These are phyloP conservation scores for Heliconius aoede DNA, from an alignment of 2,888 invertebrate genomes.

Conservation along the genomic window DNA sequence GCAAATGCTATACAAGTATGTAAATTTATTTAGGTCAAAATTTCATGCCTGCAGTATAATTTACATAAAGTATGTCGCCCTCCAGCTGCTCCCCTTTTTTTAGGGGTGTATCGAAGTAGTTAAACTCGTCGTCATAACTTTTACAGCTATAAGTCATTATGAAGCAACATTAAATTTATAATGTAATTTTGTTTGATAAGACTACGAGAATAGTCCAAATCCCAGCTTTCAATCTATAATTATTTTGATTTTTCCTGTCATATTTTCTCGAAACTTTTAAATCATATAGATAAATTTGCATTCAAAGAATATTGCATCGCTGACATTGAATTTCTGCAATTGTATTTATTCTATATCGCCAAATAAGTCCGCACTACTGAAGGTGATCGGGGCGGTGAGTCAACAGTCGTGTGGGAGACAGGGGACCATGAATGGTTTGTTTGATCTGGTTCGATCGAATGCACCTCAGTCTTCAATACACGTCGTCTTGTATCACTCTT, in stretches of 20 bases:
- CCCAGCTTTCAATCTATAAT: neutral
- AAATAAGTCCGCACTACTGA: slow-evolving; percentile 80
- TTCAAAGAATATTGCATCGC: slow-evolving; percentile 31
- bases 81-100: slow-evolving; percentile 48
- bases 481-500: slow-evolving; percentile 55
- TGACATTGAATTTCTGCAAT: slow-evolving; percentile 69
- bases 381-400: slow-evolving; percentile 77
- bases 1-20: neutral
- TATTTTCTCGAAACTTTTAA: neutral
- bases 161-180: slow-evolving; percentile 9
- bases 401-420: slow-evolving; percentile 70
- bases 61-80: slow-evolving; percentile 69
- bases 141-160: slow-evolving; percentile 12
- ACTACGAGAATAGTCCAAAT: no score
- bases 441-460: slow-evolving; percentile 63
- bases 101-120: slow-evolving; percentile 30
- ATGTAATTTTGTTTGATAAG: slow-evolving; percentile 6
- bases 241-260: neutral
- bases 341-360: slow-evolving; percentile 75
- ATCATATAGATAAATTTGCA: slow-evolving; percentile 1
- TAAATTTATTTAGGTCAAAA: slow-evolving; percentile 36
- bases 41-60: slow-evolving; percentile 57
- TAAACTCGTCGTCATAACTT: slow-evolving; percentile 33
- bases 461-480: slow-evolving; percentile 61
- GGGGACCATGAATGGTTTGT: slow-evolving; percentile 60